Base-by-base conservation (phyloP, 2,888 invertebrate species). In the Cryptocephalus moraei region DNA sequence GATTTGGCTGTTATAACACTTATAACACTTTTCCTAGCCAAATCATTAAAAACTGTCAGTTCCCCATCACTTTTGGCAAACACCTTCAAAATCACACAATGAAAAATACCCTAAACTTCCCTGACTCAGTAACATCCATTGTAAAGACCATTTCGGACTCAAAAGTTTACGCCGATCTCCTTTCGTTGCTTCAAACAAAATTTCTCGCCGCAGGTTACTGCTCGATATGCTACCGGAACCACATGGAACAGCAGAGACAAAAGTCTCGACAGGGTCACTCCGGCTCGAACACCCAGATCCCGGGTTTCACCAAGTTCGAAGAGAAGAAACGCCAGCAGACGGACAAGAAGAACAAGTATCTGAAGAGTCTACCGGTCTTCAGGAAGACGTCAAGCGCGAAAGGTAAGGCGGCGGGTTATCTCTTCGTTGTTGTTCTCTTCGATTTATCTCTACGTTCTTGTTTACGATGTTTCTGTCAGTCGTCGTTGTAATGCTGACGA, bases 181-280 rank as follows among this genome's bases (percentile, higher is more conserved):
- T 22, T 22, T 22, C 22, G 6, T 6, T 22, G 22, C 6, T 22
- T 22, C 22, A 22, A 4, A 22, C 22, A 4, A 22, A 22, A 36
- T 4, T 36, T 36, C 6, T 36, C 14, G 40, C 52, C 53, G 32
- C 32, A 71, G 72, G 96, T 2, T 93, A 92, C 69, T 99, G 99
- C 70, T 97, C 97, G 41, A 89, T 92, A 73, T 99, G 99, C 70
- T 91, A 91, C 72, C 80, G 92, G 44, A 88, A 91, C 60, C 80
- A 82, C 61, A 76, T 86, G 67, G 81, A 80, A 56, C 75, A 71
- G 48, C 77, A 80, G 59, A 71, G 78, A 52, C 77, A 69, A 67
- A 75, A 68, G 56, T 65, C 60, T 49, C 58, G 55, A 4, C 51
- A 56, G 11, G 39, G 47, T n/a, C n/a, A n/a, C 39, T 58, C 54